Conservation (phyloP, 2,888 invertebrate species). For the Drosophila paramelanica region DNA sequence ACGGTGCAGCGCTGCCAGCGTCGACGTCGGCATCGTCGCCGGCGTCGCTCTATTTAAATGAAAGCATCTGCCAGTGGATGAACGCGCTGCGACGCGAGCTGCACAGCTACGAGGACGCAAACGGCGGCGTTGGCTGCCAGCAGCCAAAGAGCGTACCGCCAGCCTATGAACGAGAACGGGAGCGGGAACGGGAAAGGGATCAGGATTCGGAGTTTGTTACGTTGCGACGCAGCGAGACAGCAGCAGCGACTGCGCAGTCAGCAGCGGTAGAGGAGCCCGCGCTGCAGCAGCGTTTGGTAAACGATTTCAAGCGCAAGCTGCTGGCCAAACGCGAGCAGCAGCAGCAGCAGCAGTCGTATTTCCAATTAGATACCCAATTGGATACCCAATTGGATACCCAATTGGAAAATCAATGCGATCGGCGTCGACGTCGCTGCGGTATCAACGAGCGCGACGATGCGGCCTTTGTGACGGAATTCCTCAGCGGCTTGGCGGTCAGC, state of each 20-base stretch:
- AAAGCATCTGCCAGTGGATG: constrained; percentile 84
- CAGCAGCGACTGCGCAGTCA: neutral
- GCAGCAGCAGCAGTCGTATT: constrained; percentile 18
- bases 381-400: constrained; percentile 15
- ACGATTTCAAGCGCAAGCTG: constrained; percentile 82
- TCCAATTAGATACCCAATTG: constrained; percentile 1
- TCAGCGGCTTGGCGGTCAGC: constrained; percentile 53
- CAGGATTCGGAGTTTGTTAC: constrained; percentile 22
- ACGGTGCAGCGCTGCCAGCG: constrained; percentile 6
- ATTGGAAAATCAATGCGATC: constrained; percentile 30
- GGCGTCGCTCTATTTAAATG: constrained; percentile 68
- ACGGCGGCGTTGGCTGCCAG: constrained; percentile 58
- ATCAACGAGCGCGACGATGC: constrained; percentile 80
- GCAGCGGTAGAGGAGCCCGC: constrained; percentile 4
- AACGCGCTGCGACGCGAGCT: constrained; percentile 81
- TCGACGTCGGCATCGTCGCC: constrained; percentile 12
- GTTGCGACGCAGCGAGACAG: constrained; percentile 30
- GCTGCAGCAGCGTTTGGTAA: constrained; percentile 68
- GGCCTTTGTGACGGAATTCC: constrained; percentile 80
- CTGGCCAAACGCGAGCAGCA: constrained; percentile 68
- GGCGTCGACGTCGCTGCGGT: constrained; percentile 65
- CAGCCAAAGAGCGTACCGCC: constrained; percentile 84
- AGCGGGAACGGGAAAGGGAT: constrained; percentile 25
- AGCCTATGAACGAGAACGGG: constrained; percentile 40
- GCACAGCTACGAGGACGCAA: constrained; percentile 77